phyloP scores from a whole-genome alignment of 1,140 invertebrate species.

The Steinernema khuongi region DNA sequence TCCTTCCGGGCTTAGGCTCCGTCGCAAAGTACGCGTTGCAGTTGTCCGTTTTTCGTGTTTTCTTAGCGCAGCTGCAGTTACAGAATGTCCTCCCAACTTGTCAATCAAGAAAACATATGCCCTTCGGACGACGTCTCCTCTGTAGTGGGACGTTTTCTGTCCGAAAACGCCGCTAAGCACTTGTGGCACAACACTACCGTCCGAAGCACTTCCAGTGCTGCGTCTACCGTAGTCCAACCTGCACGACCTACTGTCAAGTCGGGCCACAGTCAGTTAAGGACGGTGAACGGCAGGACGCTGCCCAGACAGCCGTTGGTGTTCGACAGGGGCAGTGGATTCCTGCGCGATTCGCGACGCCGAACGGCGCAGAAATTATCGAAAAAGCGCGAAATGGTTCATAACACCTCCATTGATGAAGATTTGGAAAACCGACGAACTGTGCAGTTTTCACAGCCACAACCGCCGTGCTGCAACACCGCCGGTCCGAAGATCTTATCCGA shows the following conservation, averaged over 20 bases:
- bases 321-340: background rate
- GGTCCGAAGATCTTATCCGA: background rate
- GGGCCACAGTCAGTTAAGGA: too few species aligned
- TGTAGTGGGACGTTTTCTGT: background rate
- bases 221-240: too few species aligned
- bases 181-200: too few species aligned
- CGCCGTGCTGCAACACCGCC: background rate
- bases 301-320: too few species aligned
- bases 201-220: too few species aligned
- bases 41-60: background rate
- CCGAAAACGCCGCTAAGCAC: background rate
- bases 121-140: background rate
- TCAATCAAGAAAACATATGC: background rate
- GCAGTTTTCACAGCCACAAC: background rate
- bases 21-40: too few species aligned
- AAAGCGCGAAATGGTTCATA: background rate
- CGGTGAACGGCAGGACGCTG: too few species aligned
- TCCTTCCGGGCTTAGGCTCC: too few species aligned
- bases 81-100: background rate
- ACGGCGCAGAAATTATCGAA: background rate
- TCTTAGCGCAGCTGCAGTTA: background rate
- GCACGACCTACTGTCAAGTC: too few species aligned
- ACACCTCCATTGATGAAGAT: background rate
- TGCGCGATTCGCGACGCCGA: background rate
- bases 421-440: constrained; percentile 10